Percentiles rank a stretch among this genome's conserved stretches.
Conservation (phyloP, 2,113 vertebrate species). For the Upupa epops region DNA sequence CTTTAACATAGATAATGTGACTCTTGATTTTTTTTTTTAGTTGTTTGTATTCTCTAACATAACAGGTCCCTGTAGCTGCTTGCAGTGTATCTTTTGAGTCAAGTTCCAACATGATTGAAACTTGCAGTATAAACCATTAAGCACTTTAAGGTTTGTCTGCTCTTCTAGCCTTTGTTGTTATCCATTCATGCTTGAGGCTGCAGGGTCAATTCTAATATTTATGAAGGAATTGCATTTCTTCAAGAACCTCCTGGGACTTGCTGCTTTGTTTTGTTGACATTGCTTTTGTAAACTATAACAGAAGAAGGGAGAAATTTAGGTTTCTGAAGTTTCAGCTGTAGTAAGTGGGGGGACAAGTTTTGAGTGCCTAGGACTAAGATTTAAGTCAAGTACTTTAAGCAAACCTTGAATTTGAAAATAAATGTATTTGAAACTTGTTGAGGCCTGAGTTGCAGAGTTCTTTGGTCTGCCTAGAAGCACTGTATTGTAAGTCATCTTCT, state of each 20-base stretch:
- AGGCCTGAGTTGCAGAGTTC: neutral
- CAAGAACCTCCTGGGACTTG: neutral
- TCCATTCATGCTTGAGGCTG: neutral
- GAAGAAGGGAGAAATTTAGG: neutral
- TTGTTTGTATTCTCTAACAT: neutral
- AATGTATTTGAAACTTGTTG: neutral
- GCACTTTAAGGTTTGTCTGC: neutral
- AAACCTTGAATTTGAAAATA: neutral
- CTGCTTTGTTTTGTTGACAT: neutral
- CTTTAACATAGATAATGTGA: neutral
- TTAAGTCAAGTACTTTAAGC: neutral
- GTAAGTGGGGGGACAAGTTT: neutral
- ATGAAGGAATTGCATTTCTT: neutral
- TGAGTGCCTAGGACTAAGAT: neutral
- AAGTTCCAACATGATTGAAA: neutral
- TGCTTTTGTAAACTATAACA: neutral
- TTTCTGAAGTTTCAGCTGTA: neutral
- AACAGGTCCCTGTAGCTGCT: neutral
- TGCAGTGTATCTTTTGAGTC: neutral
- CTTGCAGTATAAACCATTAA: neutral
- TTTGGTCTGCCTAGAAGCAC: neutral
- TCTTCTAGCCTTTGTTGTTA: neutral
- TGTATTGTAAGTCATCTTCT: neutral
- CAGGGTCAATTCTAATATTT: conserved; percentile 2
- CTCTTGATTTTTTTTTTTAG: neutral